A percentile compares a stretch with the other conserved stretches of the same genome.
These are phyloP conservation scores for Holothuria scabra DNA, from an alignment of 53 echinoderm and acorn worm genomes.

Conservation along the genomic window DNA sequence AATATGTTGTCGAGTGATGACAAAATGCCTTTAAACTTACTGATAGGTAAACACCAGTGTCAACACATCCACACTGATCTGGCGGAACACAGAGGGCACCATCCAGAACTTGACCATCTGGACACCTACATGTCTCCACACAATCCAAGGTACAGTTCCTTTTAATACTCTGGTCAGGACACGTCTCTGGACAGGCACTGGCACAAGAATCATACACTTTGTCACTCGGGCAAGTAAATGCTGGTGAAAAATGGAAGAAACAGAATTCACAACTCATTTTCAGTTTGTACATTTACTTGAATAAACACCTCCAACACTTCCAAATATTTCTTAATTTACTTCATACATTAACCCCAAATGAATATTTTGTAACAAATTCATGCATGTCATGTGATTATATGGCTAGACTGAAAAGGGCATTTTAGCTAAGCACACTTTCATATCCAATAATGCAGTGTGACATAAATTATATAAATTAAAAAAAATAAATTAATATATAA, in stretches of 20 bases:
- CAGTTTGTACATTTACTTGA: not conserved
- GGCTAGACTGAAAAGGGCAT: too few relatives aligned
- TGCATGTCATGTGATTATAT: too few relatives aligned
- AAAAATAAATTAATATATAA: too few relatives aligned
- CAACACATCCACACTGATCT: constrained; percentile 58
- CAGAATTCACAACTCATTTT: not conserved
- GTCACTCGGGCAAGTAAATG: constrained; percentile 61
- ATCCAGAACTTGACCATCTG: constrained; percentile 67
- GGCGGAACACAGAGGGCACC: constrained; percentile 66
- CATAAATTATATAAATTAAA: too few relatives aligned
- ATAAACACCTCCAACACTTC: not conserved
- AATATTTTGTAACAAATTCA: too few relatives aligned
- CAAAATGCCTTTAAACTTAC: constrained; percentile 20
- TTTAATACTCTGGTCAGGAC: constrained; percentile 47
- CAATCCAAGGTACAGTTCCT: constrained; percentile 58
- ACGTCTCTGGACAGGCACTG: constrained; percentile 71
- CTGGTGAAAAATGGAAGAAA: constrained; percentile 33
- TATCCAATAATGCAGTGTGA: too few relatives aligned
- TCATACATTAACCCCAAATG: too few relatives aligned
- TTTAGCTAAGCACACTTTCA: too few relatives aligned
- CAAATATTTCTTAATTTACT: too few relatives aligned
- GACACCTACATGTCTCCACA: constrained; percentile 74
- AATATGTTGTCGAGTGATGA: too few relatives aligned
- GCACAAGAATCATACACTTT: constrained; percentile 66
- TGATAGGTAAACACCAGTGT: constrained; percentile 39